Evolutionary conservation across 2,888 invertebrate species (phyloP), one percentile per base, ranked within the genome.

Genomic region (Yponomeuta cagnagella): DNA sequence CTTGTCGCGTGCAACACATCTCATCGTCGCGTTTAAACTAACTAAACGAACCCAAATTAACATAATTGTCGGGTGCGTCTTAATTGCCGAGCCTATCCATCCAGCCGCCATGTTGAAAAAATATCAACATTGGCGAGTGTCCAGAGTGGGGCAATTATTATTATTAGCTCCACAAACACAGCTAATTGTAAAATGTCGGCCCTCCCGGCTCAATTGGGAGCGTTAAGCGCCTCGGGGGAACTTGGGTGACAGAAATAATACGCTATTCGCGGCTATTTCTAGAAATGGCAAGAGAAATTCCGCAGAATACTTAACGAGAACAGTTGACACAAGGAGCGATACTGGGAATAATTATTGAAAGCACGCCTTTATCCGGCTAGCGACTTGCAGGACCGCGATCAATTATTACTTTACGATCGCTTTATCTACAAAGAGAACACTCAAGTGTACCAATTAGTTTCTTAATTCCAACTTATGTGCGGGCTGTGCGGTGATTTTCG

Each of bases 201-300:
- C 81, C 90, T 90, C 91, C 91, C 90, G 91, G 89, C 84, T 89
- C 87, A 90, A 91, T 90, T 89, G 85, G 78, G 89, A 86, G 82
- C 76, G 76, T 73, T 48, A 68, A 76, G 75, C 88, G 80, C 88
- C 84, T 87, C 87, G 87, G 89, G 92, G 84, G 90, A 89, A 83
- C 88, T 83, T 85, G 80, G 81, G 80, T 77, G 89, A 89, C 90
- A 80, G 86, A 90, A 90, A 90, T 91, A 92, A 64, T 84, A 85
- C 84, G 80, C 82, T 84, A 69, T 85, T 83, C 82, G 79, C 74
- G 73, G 82, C 83, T 90, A 89, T 88, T 90, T 86, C 80, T 84
- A 86, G 88, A 84, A 88, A 88, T 84, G 81, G 87, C 85, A 31
- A 63, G 63, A 10, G 63, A 63, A 63, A 67, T 52, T 67, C 52